Base-by-base conservation (phyloP, 2,888 invertebrate genomes). In the Cryptops parisi region DNA sequence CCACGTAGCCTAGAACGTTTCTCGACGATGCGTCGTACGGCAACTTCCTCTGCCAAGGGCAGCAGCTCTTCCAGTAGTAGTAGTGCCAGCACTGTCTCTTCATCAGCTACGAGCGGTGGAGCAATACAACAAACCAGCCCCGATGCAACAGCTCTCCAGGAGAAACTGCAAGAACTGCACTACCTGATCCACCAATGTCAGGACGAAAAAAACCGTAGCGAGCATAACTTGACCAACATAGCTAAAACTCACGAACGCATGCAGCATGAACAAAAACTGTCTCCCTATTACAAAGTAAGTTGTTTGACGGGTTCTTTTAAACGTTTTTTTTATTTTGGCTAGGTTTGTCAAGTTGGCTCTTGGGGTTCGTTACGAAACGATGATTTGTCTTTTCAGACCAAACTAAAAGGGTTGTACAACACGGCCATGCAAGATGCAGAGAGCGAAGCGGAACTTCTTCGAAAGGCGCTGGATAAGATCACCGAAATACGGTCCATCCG, bases 401-500 rank as follows among this genome's bases (percentile, higher is more conserved):
- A 90, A 69, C 66, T 91, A 54, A 86, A 86, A 67, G 77, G 74
- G 27, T 70, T 89, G 24, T 87, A 88, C 64, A 85, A 82, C 66
- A 75, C 81, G 15, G 85, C 87, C 0, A 73, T 90, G 54, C 72
- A 78, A 38, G 90, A 91, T 63, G 82, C 89, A 0, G 81, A 83
- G 57, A 80, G 82, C 61, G 93, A 94, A 67, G 87, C 91, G 63
- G 81, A 84, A 56, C 70, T 84, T 0, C 74, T 94, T 12, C 75
- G 90, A 5, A 81, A 82, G 58, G 87, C 90, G 0, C 69, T 94
- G 25, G 78, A 82, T 22, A 84, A 86, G 64, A 90, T 96, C 51
- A 82, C 84, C 62, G 91, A 94, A 68, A 90, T 94, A 54, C 77
- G 90, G 45, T 78, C 81, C 26, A 87, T 94, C 27, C 79, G 87